These are phyloP conservation scores for Potamilus streckersoni DNA, from an alignment of 1,140 invertebrate species.

Conservation along the genomic window DNA sequence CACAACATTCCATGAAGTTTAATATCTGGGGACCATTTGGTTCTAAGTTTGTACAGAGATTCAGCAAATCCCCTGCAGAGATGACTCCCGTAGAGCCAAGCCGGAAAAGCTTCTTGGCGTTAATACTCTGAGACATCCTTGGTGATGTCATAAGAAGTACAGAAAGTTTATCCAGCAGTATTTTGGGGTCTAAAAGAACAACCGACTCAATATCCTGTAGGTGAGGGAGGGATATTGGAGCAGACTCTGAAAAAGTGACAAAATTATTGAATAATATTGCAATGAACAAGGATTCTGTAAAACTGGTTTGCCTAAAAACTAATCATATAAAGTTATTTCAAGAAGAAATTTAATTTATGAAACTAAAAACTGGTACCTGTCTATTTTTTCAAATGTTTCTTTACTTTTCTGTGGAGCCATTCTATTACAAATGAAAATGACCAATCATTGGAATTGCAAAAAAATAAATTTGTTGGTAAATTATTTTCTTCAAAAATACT, in stretches of 20 bases:
- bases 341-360: too few species aligned
- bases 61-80: not conserved
- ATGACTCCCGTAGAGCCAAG: conserved; percentile 12
- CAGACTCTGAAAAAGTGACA: conserved; percentile 23
- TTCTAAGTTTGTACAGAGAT: conserved; percentile 3
- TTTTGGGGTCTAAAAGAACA: conserved; percentile 22
- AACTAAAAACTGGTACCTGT: too few species aligned
- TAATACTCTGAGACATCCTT: too few species aligned
- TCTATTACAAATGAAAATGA: too few species aligned
- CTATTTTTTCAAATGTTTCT: too few species aligned
- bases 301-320: too few species aligned
- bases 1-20: conserved; percentile 21
- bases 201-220: conserved; percentile 4
- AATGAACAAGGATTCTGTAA: not conserved
- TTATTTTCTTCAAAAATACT: too few species aligned
- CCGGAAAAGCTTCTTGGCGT: not conserved
- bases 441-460: too few species aligned
- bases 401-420: too few species aligned
- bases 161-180: conserved; percentile 7
- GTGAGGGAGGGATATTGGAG: conserved; percentile 8
- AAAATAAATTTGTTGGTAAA: too few species aligned
- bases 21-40: not conserved
- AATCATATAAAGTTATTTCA: too few species aligned
- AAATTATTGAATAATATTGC: not conserved
- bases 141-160: too few species aligned